Percentiles rank a stretch among this genome's conserved stretches.
Evolutionary conservation across 2,113 vertebrate species (phyloP).

Genomic region (Menidia beryllina): DNA sequence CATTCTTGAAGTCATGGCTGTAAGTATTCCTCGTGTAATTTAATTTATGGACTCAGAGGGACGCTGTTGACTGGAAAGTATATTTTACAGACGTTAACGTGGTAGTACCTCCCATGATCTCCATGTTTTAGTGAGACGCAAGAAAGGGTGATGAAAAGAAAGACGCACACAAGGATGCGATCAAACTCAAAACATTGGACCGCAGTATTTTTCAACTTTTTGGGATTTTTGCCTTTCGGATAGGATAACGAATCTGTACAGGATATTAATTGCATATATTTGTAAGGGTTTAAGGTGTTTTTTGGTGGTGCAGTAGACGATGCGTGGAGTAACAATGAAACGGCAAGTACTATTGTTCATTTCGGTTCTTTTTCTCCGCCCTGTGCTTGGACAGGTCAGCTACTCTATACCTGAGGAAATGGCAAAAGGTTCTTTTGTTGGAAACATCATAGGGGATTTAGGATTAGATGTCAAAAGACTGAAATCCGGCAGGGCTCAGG

Average conservation of each 20-base stretch:
- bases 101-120: constrained; percentile 11
- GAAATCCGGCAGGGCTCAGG: constrained; percentile 67
- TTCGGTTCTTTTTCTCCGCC: constrained; percentile 27
- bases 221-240: neutral
- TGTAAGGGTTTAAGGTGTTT: neutral
- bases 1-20: neutral
- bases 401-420: constrained; percentile 69
- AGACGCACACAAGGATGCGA: neutral
- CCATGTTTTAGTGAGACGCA: neutral
- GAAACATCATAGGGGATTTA: constrained; percentile 78
- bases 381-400: constrained; percentile 51
- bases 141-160: neutral
- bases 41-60: constrained; percentile 26
- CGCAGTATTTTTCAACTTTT: neutral
- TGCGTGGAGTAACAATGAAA: constrained; percentile 44
- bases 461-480: constrained; percentile 69
- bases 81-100: neutral
- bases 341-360: constrained; percentile 59
- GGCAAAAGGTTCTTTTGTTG: constrained; percentile 76
- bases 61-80: constrained; percentile 37
- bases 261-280: neutral
- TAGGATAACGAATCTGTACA: rapidly evolving
- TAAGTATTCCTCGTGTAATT: neutral
- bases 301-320: neutral
- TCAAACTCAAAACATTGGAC: rapidly evolving